These are phyloP conservation scores for Numenius arquata DNA, from an alignment of 2,113 vertebrate genomes.

Conservation along the genomic window DNA sequence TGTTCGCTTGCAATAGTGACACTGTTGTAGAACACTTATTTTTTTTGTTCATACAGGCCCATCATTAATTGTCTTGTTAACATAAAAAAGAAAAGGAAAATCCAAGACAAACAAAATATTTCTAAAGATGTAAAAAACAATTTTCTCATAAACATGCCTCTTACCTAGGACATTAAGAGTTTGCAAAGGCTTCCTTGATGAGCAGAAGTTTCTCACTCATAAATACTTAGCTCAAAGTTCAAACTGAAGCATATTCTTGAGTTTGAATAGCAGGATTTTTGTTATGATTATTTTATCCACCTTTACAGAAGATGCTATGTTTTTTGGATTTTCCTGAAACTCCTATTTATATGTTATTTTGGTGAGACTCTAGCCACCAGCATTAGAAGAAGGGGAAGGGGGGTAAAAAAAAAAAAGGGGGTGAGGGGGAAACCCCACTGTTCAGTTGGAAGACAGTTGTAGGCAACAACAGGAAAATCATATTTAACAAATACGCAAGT, in stretches of 20 bases:
- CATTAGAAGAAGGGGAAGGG: neutral
- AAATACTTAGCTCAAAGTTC: neutral
- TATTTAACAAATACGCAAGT: neutral
- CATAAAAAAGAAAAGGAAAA: neutral
- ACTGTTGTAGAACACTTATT: neutral
- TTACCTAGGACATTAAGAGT: neutral
- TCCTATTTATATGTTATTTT: neutral
- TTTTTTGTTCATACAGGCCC: neutral
- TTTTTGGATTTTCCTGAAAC: neutral
- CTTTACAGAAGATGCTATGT: neutral
- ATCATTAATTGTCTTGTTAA: neutral
- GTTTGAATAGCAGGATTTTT: neutral
- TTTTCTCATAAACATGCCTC: fast-evolving
- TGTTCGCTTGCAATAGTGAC: neutral
- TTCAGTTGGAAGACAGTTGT: neutral
- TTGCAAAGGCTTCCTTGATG: neutral
- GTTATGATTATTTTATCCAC: neutral
- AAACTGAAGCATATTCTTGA: neutral
- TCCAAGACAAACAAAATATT: neutral
- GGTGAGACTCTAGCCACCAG: neutral
- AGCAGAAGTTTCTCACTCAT: neutral
- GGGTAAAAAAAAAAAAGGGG: neutral
- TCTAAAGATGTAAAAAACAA: neutral
- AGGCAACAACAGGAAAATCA: neutral
- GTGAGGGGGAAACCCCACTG: neutral